Base-by-base conservation (phyloP, 2,113 vertebrate species). In the Pungitius pungitius region DNA sequence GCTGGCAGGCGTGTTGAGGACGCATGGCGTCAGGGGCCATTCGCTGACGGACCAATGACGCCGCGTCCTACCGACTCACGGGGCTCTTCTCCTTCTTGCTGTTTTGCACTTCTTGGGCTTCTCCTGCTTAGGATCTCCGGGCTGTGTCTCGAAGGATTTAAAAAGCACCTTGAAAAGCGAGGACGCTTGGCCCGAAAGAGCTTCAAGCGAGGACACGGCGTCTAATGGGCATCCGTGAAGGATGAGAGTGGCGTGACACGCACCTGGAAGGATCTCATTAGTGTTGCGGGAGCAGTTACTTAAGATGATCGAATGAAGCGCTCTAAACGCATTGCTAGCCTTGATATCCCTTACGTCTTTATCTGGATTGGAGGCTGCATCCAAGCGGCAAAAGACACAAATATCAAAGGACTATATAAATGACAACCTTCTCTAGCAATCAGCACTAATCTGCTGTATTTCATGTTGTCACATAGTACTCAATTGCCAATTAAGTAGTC, bases 1-100 rank as follows among this genome's bases (percentile, higher is more conserved):
- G 81, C 79, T 76, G 22, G 77, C 18, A 79, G 75, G 77, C 83
- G 79, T 52, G 74, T 76, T 85, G 65, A 68, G 69, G 80, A 85
- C 75, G 60, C 61, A 84, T 24, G 43, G 61, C 20, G 81, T 52
- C 27, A 42, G 65, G 65, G 74, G 69, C 65, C 51, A 59, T 77
- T 72, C 43, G 56, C 78, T 69, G 68, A 67, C 59, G 33, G 57
- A 74, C 63, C 55, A 75, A 57, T 47, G 49, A 20, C 5, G 70
- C 24, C 57, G 62, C 55, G 58, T 66, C 65, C 54, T 78, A 73
- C 60, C 27, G 69, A 7, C 30, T 78, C 40, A 58, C 75, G 5
- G 52, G 24, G 24, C 24, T 51, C 10, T 47, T 7, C 43, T 45
- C 17, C 2, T 18, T 7, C 3, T 17, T 20, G 17, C 4, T 8